Base-by-base conservation (phyloP, 2,113 vertebrate species). In the Amia ocellicauda region DNA sequence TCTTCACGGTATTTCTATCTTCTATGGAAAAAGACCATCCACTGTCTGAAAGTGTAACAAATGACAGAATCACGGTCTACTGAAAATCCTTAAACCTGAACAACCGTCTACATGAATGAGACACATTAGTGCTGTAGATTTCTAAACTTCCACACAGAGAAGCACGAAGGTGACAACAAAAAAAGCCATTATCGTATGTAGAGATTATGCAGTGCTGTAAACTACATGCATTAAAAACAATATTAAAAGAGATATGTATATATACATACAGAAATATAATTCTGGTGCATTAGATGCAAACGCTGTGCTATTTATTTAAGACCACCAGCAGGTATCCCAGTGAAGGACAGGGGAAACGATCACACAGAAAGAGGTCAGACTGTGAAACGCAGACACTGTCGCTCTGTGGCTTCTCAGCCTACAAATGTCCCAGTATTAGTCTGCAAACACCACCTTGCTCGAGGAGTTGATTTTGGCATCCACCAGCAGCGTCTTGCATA, bases 391-490 rank as follows among this genome's bases (percentile, higher is more conserved):
- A 76, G 62, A 71, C 63, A 23, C 45, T 13, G 51, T 60, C 64
- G 68, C 67, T 68, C 40, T 54, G 41, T 52, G 61, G 62, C 62
- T 67, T 75, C 60, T 66, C 29, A 59, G 65, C 60, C 74, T 67
- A 70, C 69, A 76, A 70, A 70, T 57, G 63, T 62, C 63, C 69
- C 62, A 68, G 72, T 79, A 69, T 72, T 79, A 60, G 68, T 76
- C 65, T 36, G 26, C 62, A 66, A 67, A 68, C 64, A 27, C 63
- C 20, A 53, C 20, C 24, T 7, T 23, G 51, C 19, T 58, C 17
- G 16, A 40, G 43, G 23, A 69, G 69, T 78, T 83, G 53, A 60
- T 71, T 31, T 77, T 84, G 76, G 76, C 69, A 73, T 27, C 60
- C 0, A 2, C 27, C 19, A n/a, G 17, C 52, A 31, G 42, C 5